phyloP scores from a whole-genome alignment of 1,140 invertebrate species.

The Lordiphosa mommai region DNA sequence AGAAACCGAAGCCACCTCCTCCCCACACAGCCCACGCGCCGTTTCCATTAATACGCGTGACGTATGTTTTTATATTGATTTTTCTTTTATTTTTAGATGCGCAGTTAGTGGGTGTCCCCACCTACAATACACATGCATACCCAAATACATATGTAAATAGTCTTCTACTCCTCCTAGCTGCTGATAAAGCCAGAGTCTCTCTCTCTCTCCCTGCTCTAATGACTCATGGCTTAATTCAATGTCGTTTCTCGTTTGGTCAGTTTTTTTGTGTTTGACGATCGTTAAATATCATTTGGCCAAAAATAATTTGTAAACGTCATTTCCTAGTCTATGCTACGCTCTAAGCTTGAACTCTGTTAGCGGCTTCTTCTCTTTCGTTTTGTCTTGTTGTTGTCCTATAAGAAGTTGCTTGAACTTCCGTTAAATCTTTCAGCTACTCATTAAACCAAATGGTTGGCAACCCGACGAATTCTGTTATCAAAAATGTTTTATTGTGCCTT shows the following conservation, averaged over 20 bases:
- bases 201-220: conserved; percentile 9
- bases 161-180: conserved; percentile 12
- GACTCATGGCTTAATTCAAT: conserved; percentile 53
- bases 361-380: conserved; percentile 8
- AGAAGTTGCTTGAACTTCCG: conserved; percentile 70
- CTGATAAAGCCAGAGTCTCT: conserved; percentile 51
- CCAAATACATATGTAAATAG: conserved; percentile 12
- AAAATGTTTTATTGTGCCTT: conserved; percentile 4
- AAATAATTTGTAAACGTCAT: conserved; percentile 72
- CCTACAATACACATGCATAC: conserved; percentile 7
- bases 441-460: conserved; percentile 31
- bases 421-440: conserved; percentile 48
- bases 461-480: conserved; percentile 5
- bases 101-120: conserved; percentile 41
- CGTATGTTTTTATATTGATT: conserved; percentile 60
- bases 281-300: conserved; percentile 64
- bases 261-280: conserved; percentile 49
- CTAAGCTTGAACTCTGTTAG: background rate
- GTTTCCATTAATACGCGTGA: conserved; percentile 59
- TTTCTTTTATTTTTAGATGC: conserved; percentile 68
- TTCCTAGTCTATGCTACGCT: conserved; percentile 41
- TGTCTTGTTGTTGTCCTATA: conserved; percentile 34
- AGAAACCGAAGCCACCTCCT: background rate
- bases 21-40: conserved; percentile 40
- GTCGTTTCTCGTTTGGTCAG: conserved; percentile 53